Evolutionary conservation across 2,113 vertebrate genomes (phyloP), one percentile per base, ranked within the genome.

Genomic region (Microcebus lehilahytsara): DNA sequence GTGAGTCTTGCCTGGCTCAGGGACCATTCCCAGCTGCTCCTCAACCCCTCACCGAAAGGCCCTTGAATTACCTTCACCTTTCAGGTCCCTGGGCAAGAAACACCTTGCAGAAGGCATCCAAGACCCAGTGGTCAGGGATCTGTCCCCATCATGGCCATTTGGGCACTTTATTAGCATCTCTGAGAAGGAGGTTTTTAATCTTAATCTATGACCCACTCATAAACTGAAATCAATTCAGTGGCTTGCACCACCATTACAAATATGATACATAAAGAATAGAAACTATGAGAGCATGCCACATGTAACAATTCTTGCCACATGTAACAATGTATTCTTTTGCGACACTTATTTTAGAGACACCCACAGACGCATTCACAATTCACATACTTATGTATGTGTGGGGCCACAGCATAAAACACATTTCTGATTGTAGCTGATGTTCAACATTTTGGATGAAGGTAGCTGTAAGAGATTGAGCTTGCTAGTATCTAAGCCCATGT

Each of bases 341-440:
- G 49, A 42, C 67, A 89, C 10, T 67, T 92, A 42, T 19, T 78
- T 92, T 78, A 92, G 20, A 96, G 30, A 93, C 5, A 60, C 30
- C 14, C 11, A 71, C 10, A 67, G 14, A 78, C 40, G 46, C 20
- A 67, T 23, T 37, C n/a, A 19, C 5, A 77, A 75, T 34, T 34
- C 58, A 19, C 5, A 77, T 12, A 53, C 32, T 51, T 9, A 49
- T 30, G 40, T 20, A 4, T 6, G 16, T 62, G n/a, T 37, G 20
- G 2, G 4, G 5, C 3, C 30, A 53, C 53, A 40, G 66, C 14
- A 5, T 37, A 60, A 81, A 83, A 69, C 42, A 67, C 9, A 27
- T 72, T 90, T 91, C 46, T 93, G 40, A 51, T 12, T 80, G 34
- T 75, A 66, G 13, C 2, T 69, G 66, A n/a, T 7, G 27, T 81